Evolutionary conservation across 2,797 vertebrate genomes (phyloP).

Genomic region (Ciconia nigra): DNA sequence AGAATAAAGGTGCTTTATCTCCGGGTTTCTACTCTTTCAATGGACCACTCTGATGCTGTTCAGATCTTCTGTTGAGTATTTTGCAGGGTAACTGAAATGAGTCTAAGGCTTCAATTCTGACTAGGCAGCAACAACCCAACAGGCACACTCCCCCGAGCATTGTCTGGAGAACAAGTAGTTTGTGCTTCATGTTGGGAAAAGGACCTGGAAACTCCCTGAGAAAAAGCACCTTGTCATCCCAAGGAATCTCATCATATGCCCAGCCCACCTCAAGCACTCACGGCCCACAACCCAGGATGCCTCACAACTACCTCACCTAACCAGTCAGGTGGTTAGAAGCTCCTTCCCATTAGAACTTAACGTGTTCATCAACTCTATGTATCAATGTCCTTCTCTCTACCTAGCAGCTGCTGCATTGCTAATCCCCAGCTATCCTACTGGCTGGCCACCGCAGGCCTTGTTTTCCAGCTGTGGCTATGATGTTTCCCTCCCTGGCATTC

Average conservation of each 20-base stretch:
- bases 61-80: neutral
- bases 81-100: neutral
- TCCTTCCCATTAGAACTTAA: neutral
- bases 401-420: neutral
- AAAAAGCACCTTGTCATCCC: neutral
- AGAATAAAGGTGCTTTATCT: neutral
- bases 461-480: neutral
- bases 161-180: neutral
- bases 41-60: neutral
- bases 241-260: neutral
- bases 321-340: neutral
- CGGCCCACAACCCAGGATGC: neutral
- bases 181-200: neutral
- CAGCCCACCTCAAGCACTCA: neutral
- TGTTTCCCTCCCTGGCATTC: neutral
- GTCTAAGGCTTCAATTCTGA: neutral
- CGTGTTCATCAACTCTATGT: fast-evolving
- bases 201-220: neutral
- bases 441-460: neutral
- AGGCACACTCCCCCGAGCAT: neutral
- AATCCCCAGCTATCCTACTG: neutral
- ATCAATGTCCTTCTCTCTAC: neutral
- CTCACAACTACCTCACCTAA: neutral
- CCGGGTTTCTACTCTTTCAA: neutral
- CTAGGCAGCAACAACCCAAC: neutral